These are phyloP conservation scores for Listronotus oregonensis DNA, from an alignment of 1,140 invertebrate species.

Conservation along the genomic window DNA sequence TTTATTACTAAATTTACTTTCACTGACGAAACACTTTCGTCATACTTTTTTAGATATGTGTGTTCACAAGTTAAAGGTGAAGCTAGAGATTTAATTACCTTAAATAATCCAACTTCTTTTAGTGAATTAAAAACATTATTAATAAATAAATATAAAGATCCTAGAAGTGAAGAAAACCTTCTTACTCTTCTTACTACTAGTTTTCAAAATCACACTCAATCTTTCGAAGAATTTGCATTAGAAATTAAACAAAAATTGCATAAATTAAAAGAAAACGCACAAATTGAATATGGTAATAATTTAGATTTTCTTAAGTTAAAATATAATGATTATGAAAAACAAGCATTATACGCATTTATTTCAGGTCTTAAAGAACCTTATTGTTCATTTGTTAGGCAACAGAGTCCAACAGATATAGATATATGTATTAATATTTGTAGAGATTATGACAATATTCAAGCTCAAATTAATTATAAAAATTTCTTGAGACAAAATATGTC, in stretches of 20 bases:
- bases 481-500: conserved; percentile 6
- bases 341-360: conserved; percentile 5
- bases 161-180: background rate
- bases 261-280: conserved; percentile 13
- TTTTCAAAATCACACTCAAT: conserved; percentile 1
- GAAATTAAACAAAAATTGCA: background rate
- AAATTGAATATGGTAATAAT: conserved; percentile 3
- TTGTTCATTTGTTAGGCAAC: background rate
- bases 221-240: conserved; percentile 9
- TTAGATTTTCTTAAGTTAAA: background rate
- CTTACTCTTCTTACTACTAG: background rate
- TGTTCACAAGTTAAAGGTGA: conserved; percentile 2
- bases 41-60: background rate
- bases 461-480: conserved; percentile 19
- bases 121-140: background rate
- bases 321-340: conserved; percentile 2
- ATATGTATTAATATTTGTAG: conserved; percentile 11
- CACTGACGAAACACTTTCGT: background rate
- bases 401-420: conserved; percentile 2
- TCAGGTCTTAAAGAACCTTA: conserved; percentile 4
- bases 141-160: background rate
- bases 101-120: background rate
- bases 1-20: too few species aligned
- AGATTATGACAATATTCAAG: conserved; percentile 10
- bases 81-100: background rate